Base-by-base conservation (phyloP, 2,797 vertebrate species). In the Tadarida brasiliensis region DNA sequence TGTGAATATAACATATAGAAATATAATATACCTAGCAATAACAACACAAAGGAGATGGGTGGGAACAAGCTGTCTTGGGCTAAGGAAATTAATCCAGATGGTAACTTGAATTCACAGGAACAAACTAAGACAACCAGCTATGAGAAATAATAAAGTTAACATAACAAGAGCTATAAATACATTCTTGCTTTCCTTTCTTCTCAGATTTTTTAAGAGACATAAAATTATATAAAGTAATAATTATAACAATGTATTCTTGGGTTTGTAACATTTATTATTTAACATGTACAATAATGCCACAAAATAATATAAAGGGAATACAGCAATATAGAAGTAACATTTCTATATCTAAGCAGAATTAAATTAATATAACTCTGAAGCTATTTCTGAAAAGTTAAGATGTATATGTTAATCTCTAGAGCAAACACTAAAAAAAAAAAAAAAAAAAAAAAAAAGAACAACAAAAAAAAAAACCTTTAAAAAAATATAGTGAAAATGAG, bases 331-430 rank as follows among this genome's bases (percentile, higher is more conserved):
- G 67, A 74, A 89, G 24, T 51, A 78, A 78, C n/a, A 11, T 85
- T 96, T 91, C 44, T 74, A 17, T n/a, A 74, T 73, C 20, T 49
- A 78, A 77, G 33, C 30, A 24, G 11, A 80, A 89, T 90, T 87
- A 67, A 20, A 24, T 57, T 89, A 95, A 49, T 89, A 78, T 30
- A 88, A 92, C 63, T 78, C 11, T 78, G 54, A 89, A 71, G 35
- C 7, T 67, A 15, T 56, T 85, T 56, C 26, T 73, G 30, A 85
- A 92, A 89, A 89, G 54, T 33, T 83, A 70, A 44, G 16, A 39
- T 51, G 33, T 51, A 49, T 74, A 87, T 82, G 49, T 33, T 57
- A 49, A 80, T 17, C 39, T 30, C 56, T 85, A 80, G 71, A 80
- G 39, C n/a, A 93, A 65, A 4, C 30, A 73, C 15, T 73, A 73